Evolutionary conservation across 1,140 invertebrate species (phyloP), one percentile per base, ranked within the genome.

Genomic region (Musca domestica): DNA sequence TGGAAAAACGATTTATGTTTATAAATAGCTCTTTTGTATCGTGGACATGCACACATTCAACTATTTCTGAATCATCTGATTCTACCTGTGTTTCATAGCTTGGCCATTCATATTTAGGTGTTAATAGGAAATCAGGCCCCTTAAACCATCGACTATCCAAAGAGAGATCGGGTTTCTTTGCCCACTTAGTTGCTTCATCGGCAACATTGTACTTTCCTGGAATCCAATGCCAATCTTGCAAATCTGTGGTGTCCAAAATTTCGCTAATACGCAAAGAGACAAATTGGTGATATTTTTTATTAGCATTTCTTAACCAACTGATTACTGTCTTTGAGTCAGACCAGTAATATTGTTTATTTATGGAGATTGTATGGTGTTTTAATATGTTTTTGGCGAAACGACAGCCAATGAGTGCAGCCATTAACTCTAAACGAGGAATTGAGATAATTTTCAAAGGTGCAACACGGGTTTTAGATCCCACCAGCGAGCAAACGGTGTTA

Each of bases 181-280:
- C 15, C 30, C 34, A 25, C 9, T 48, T 46, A n/a, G 74, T 76
- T 0, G 74, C 76, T 12, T 68, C 74, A 47, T 80, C 78, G 10
- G 78, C 78, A 9, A 71, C 71, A 65, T 78, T 81, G 9, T 70
- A n/a, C 22, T 63, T 56, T 9, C 72, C 69, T 0, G 67, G 65
- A 2, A 80, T 41, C 58, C 58, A 63, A 19, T 20, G 27, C 58
- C 78, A 81, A 22, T 73, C 34, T n/a, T 61, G 19, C 14, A 49
- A n/a, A 10, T 64, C 7, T 2, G 75, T 68, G 15, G 70, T 19
- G 6, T 72, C 67, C 52, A 75, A 68, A 58, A 81, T n/a, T n/a
- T n/a, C n/a, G n/a, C n/a, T n/a, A n/a, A n/a, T n/a, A n/a, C n/a
- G n/a, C n/a, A n/a, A n/a, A n/a, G n/a, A n/a, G n/a, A n/a, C n/a